A percentile compares a stretch with the other conserved stretches of the same genome.
These are phyloP conservation scores for Symphodus melops DNA, from an alignment of 2,113 vertebrate species.

Conservation along the genomic window DNA sequence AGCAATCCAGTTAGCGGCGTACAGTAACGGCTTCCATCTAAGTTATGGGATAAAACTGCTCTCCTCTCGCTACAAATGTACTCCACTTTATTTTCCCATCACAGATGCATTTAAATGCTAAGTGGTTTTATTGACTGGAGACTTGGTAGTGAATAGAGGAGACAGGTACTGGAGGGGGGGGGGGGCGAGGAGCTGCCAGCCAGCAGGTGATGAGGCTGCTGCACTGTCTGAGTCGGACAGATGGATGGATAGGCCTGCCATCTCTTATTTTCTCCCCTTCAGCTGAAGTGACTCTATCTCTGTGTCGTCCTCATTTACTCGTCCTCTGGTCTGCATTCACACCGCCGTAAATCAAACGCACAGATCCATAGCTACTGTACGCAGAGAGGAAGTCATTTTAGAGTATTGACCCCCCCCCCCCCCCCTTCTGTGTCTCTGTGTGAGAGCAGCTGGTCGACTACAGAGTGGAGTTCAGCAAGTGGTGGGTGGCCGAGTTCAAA, in stretches of 20 bases:
- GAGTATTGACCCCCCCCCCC: conserved; percentile 41
- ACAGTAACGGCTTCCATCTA: conserved; percentile 68
- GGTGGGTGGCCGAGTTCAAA: conserved; percentile 97
- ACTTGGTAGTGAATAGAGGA: conserved; percentile 60
- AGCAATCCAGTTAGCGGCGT: conserved; percentile 70
- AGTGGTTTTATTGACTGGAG: conserved; percentile 80
- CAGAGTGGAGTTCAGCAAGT: conserved; percentile 96
- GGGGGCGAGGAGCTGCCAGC: conserved; percentile 34
- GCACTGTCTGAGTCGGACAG: conserved; percentile 54
- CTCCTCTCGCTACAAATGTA: conserved; percentile 66
- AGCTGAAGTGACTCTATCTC: conserved; percentile 35
- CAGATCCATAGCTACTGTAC: conserved; percentile 53
- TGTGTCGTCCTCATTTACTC: conserved; percentile 39
- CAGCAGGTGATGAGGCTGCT: conserved; percentile 60
- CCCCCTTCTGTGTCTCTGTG: conserved; percentile 55
- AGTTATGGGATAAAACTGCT: conserved; percentile 70
- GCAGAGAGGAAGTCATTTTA: conserved; percentile 59
- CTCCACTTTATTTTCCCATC: conserved; percentile 79
- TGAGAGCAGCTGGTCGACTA: conserved; percentile 89
- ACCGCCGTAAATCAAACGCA: conserved; percentile 46
- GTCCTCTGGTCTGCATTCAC: conserved; percentile 50
- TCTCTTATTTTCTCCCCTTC: conserved; percentile 63
- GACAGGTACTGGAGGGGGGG: conserved; percentile 48
- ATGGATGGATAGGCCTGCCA: conserved; percentile 56
- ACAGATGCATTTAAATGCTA: conserved; percentile 79